Conservation (phyloP, 2,113 vertebrate species). For the Ceyx cyanopectus region DNA sequence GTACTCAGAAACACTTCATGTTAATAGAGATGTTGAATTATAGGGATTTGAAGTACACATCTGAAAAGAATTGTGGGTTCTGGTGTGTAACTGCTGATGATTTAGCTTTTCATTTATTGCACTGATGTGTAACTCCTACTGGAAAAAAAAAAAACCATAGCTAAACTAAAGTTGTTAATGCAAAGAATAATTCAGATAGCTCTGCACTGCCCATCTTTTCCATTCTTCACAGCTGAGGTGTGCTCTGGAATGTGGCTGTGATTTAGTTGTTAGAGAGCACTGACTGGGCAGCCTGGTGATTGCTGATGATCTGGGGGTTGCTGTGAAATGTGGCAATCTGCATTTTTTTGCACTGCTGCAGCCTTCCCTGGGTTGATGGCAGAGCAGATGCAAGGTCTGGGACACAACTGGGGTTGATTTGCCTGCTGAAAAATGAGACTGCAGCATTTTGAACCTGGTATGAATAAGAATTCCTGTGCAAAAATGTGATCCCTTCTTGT, state of each 20-base stretch:
- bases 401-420: background rate
- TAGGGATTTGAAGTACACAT: background rate
- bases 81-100: background rate
- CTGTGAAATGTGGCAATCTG: background rate
- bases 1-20: background rate
- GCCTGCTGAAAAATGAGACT: background rate
- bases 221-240: background rate
- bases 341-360: fast-evolving
- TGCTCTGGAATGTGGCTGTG: background rate
- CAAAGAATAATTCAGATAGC: background rate
- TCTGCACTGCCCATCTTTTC: background rate
- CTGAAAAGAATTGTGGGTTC: background rate
- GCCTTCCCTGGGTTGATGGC: background rate
- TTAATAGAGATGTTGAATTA: background rate
- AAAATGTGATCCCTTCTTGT: background rate
- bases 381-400: background rate
- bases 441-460: background rate
- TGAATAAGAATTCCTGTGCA: background rate
- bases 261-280: background rate
- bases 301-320: background rate
- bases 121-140: background rate
- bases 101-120: background rate
- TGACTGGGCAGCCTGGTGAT: background rate
- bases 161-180: background rate
- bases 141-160: background rate